These are phyloP conservation scores for Temnothorax ravouxi DNA, from an alignment of 2,888 invertebrate genomes.

Conservation along the genomic window DNA sequence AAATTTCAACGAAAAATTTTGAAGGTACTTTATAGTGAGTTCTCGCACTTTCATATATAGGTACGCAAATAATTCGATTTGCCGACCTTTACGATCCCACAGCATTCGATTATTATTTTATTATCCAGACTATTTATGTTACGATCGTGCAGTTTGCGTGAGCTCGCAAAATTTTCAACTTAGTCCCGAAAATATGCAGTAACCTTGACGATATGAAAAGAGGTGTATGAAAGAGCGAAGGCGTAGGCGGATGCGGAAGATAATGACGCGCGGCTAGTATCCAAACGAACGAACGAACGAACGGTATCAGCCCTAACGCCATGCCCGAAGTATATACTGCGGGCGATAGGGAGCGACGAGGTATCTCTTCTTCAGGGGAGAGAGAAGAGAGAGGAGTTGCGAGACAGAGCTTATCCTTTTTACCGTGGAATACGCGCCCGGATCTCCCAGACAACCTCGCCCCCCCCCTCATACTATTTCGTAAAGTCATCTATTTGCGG, in stretches of 20 bases:
- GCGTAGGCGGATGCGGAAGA: constrained; percentile 2
- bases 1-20: constrained; percentile 14
- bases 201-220: not conserved
- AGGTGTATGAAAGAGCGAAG: not conserved
- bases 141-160: constrained; percentile 2
- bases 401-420: constrained; percentile 73
- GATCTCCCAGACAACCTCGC: constrained; percentile 61
- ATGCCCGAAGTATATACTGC: constrained; percentile 4
- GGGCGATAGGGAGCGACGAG: constrained; percentile 47
- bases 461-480: constrained; percentile 67
- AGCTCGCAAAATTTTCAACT: constrained; percentile 26
- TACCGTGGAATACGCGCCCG: constrained; percentile 71
- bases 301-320: constrained; percentile 26
- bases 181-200: constrained; percentile 15
- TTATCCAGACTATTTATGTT: constrained; percentile 4
- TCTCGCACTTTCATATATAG: not conserved
- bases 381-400: constrained; percentile 20
- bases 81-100: not conserved
- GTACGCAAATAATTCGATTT: not conserved
- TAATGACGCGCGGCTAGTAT: constrained; percentile 48
- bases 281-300: constrained; percentile 3
- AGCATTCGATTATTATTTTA: constrained; percentile 35
- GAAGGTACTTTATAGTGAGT: not conserved
- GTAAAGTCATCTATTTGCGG: constrained; percentile 77
- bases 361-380: constrained; percentile 44